These are phyloP conservation scores for Zalophus californianus DNA, from an alignment of 2,797 vertebrate species.

Conservation along the genomic window DNA sequence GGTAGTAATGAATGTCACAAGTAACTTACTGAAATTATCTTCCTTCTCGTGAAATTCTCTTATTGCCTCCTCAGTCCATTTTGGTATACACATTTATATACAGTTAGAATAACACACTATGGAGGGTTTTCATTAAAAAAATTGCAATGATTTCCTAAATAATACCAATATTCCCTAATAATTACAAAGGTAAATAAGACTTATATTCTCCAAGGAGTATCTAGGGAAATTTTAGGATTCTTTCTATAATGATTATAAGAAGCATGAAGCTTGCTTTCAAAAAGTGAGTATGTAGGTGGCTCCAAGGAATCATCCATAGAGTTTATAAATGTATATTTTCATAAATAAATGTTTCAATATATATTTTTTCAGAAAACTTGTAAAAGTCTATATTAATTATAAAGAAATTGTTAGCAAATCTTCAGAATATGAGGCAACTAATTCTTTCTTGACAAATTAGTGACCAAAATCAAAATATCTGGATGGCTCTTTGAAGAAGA, in stretches of 20 bases:
- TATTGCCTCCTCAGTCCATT: not conserved
- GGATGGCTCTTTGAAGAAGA: not conserved
- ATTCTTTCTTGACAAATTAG: not conserved
- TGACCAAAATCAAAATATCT: not conserved
- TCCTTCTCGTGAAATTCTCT: not conserved
- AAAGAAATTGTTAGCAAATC: not conserved
- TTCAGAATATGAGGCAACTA: not conserved
- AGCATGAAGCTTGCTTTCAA: conserved; percentile 50
- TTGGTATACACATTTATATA: not conserved
- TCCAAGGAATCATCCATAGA: not conserved
- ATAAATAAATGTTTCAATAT: not conserved
- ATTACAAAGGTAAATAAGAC: not conserved
- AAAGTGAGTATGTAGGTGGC: conserved; percentile 67
- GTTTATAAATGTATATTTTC: conserved; percentile 30
- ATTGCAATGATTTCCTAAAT: conserved; percentile 75
- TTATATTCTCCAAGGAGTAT: conserved; percentile 60
- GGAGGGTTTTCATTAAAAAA: conserved; percentile 68
- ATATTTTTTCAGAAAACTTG: not conserved
- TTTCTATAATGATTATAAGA: conserved; percentile 55
- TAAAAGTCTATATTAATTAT: not conserved
- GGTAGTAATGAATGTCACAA: not conserved
- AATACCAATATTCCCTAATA: conserved; percentile 33
- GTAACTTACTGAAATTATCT: not conserved
- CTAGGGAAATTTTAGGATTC: conserved; percentile 65
- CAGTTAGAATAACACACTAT: not conserved